These are phyloP conservation scores for Cladorhizidae sp. DNA, from an alignment of 37 sponge, comb jelly and placozoan species.

Conservation along the genomic window DNA sequence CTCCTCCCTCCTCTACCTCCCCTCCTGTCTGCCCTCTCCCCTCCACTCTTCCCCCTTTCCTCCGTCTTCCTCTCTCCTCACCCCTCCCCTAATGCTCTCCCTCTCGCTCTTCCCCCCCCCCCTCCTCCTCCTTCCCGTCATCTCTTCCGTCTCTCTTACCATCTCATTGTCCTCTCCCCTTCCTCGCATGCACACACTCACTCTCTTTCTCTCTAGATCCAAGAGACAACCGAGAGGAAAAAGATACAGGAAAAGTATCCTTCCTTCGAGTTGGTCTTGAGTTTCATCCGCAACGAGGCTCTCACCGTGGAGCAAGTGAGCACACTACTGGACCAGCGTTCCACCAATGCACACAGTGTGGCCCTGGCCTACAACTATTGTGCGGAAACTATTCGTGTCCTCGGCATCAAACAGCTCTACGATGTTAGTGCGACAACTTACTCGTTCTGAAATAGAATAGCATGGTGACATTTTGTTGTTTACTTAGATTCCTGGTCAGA, in stretches of 20 bases:
- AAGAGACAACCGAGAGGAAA: constrained; percentile 28
- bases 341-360: constrained; percentile 44
- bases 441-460: neutral
- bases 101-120: no score
- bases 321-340: constrained; percentile 54
- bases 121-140: neutral
- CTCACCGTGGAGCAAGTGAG: constrained; percentile 64
- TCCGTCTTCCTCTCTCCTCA: neutral
- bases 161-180: neutral
- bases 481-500: constrained; percentile 54
- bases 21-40: no score
- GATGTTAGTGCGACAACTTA: constrained; percentile 26
- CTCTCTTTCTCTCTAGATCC: constrained; percentile 6
- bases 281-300: constrained; percentile 65
- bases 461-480: neutral
- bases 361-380: constrained; percentile 29
- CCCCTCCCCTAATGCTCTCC: no score
- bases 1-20: no score
- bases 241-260: constrained; percentile 57
- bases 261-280: constrained; percentile 74
- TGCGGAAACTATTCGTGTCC: constrained; percentile 33
- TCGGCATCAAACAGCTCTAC: constrained; percentile 4
- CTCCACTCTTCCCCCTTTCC: no score
- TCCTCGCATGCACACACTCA: neutral
- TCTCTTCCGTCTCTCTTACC: neutral